Conservation (phyloP, 2,113 vertebrate species). For the Piprites chloris region DNA sequence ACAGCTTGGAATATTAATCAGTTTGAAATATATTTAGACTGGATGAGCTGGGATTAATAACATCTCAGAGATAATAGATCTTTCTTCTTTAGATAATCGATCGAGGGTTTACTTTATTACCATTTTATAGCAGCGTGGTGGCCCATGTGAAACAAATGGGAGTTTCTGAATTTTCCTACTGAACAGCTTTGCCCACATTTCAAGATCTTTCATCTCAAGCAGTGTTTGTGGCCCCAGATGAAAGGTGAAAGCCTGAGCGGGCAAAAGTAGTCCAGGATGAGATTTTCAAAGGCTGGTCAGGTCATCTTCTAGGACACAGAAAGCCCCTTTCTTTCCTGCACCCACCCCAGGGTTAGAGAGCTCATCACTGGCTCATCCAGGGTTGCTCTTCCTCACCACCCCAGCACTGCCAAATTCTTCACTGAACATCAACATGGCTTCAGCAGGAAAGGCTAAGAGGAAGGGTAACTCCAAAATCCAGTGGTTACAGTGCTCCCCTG, state of each 20-base stretch:
- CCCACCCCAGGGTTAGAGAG: background rate
- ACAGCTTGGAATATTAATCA: conserved; percentile 44
- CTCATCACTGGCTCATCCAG: background rate
- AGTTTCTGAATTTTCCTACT: background rate
- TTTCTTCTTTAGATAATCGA: conserved; percentile 29
- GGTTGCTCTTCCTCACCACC: background rate
- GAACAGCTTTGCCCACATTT: background rate
- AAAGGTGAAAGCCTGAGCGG: background rate
- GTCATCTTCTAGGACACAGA: background rate
- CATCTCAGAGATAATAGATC: background rate
- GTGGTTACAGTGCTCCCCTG: background rate
- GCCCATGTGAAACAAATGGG: conserved; percentile 6
- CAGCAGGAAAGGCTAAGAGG: background rate
- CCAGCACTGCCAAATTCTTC: background rate
- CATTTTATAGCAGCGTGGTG: background rate
- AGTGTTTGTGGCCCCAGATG: background rate
- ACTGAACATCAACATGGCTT: background rate
- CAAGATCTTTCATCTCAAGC: background rate
- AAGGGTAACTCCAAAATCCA: background rate
- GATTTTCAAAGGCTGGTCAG: background rate
- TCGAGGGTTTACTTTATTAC: conserved; percentile 13
- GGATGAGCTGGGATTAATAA: conserved; percentile 30
- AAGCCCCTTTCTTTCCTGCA: background rate
- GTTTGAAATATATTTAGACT: conserved; percentile 42
- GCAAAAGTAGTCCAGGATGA: background rate